These are phyloP conservation scores for Lophotriccus pileatus DNA, from an alignment of 2,797 vertebrate species.

Conservation along the genomic window DNA sequence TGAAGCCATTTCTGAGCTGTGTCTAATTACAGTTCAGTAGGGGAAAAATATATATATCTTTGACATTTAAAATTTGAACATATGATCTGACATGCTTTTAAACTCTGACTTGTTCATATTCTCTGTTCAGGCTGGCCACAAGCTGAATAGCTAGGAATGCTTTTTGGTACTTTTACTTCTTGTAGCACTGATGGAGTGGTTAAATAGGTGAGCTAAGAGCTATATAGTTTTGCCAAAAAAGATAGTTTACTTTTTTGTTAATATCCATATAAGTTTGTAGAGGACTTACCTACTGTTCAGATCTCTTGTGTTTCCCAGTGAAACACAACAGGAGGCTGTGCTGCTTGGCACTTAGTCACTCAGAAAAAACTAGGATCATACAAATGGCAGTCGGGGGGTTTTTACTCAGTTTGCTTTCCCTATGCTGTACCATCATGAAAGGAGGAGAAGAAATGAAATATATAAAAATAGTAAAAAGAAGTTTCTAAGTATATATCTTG, in stretches of 20 bases:
- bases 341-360: neutral
- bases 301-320: neutral
- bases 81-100: neutral
- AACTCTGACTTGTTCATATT: neutral
- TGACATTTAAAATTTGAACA: neutral
- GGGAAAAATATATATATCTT: neutral
- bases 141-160: neutral
- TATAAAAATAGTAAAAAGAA: neutral
- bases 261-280: neutral
- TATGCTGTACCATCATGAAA: neutral
- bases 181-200: neutral
- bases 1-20: neutral
- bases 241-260: neutral
- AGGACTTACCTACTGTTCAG: neutral
- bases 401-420: neutral
- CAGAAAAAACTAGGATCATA: neutral
- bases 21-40: neutral
- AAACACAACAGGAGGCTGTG: neutral
- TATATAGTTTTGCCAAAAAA: neutral
- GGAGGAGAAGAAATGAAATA: neutral
- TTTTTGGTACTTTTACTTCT: neutral
- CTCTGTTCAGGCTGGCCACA: neutral
- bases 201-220: neutral
- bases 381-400: neutral
- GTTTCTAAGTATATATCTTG: neutral